Base-by-base conservation (phyloP, 2,797 vertebrate genomes). In the Xerus rutilus region DNA sequence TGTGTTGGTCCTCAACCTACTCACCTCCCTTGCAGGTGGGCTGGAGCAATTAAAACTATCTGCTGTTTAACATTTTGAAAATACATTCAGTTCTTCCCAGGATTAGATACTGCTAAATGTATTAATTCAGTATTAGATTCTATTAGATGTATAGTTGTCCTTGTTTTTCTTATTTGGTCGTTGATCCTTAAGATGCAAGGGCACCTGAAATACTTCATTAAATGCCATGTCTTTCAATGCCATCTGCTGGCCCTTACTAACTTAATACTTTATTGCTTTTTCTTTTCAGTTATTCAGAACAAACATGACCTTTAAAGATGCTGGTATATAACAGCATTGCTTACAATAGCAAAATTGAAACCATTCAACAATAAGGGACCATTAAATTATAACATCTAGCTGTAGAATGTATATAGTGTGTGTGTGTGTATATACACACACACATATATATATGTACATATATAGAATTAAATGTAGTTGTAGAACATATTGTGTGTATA, bases 181-280 rank as follows among this genome's bases (percentile, higher is more conserved):
- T 25, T 91, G 87, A 95, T 83, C 79, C 69, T 90, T 92, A 92
- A 79, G 49, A 96, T 32, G 13, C 54, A 89, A 86, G 70, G 45
- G 78, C 47, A 89, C 82, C 85, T 93, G 76, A 96, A 89, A 57
- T 77, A 89, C 79, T 89, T 84, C 45, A 89, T 96, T 79, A 93
- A 95, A 87, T 70, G 93, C 74, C 65, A 70, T 0, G 8, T 13
- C 74, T 96, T 94, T 67, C 83, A 82, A 28, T 64, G 64, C 64
- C 74, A 83, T 64, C 65, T 67, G 39, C 81, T 83, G 43, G 74
- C 69, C 74, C 85, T 92, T 86, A 52, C 52, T 94, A 93, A 83
- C 84, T 89, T 95, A 67, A 78, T 86, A 86, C 69, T 89, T 85
- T 73, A 67, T 1, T 86, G 93, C 69, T 64, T 93, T 81, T 86